A percentile compares a stretch with the other conserved stretches of the same genome.
These are phyloP conservation scores for Geopemphigus sp. DNA, from an alignment of 1,140 invertebrate species.

Conservation along the genomic window DNA sequence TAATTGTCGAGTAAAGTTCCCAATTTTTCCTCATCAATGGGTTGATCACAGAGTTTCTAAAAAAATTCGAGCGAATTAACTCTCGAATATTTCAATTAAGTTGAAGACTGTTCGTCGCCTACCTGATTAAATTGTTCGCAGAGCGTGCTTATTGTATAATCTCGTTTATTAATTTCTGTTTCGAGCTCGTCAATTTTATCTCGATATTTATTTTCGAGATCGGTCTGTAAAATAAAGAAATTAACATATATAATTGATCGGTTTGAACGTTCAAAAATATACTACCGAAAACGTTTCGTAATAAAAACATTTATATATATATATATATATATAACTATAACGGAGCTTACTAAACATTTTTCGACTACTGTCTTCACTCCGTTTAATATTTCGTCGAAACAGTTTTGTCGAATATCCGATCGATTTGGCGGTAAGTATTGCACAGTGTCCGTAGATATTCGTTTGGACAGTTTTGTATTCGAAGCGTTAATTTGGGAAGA, in stretches of 20 bases:
- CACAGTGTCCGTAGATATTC: background rate
- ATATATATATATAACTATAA: too few relatives aligned
- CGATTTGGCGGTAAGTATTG: background rate
- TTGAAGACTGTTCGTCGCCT: background rate
- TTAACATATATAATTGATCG: background rate
- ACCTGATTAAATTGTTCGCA: constrained; percentile 41
- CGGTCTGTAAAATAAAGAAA: constrained; percentile 56
- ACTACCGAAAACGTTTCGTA: background rate
- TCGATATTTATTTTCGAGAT: constrained; percentile 60
- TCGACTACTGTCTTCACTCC: constrained; percentile 32
- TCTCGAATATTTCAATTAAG: background rate
- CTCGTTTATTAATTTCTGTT: constrained; percentile 39
- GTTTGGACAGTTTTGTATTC: background rate
- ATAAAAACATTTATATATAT: background rate
- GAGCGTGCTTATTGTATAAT: constrained; percentile 37
- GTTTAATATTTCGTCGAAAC: constrained; percentile 16
- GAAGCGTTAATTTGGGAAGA: background rate
- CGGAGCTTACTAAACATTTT: constrained; percentile 33
- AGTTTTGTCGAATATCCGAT: background rate
- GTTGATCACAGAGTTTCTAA: constrained; percentile 24
- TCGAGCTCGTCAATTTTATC: constrained; percentile 61
- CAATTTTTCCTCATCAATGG: constrained; percentile 14
- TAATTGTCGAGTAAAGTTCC: constrained; percentile 17
- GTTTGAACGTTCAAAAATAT: background rate
- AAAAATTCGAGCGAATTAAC: background rate